Conservation (phyloP, 2,888 invertebrate genomes). For the Gari tellinella region DNA sequence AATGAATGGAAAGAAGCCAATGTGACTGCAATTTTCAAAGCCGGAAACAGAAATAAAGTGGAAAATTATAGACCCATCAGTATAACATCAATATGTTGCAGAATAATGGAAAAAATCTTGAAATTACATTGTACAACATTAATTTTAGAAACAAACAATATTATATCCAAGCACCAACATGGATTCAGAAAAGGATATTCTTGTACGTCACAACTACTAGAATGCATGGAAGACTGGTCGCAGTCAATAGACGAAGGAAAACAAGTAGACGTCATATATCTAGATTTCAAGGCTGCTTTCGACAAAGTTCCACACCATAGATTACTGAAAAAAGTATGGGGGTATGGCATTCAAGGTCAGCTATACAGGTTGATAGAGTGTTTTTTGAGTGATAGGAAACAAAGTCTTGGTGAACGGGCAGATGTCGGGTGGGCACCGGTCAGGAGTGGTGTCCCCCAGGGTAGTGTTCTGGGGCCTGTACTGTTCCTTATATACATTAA, state of each 20-base stretch:
- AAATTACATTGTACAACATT: not conserved
- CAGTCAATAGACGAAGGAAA: not conserved
- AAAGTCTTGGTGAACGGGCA: constrained; percentile 10
- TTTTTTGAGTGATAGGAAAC: constrained; percentile 15
- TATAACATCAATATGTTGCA: constrained; percentile 12
- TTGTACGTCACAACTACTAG: constrained; percentile 9
- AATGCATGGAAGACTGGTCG: constrained; percentile 3
- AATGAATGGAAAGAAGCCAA: constrained; percentile 16
- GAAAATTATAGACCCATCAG: constrained; percentile 22
- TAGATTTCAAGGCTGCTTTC: constrained; percentile 27
- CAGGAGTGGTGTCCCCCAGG: constrained; percentile 14
- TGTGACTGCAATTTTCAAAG: constrained; percentile 17
- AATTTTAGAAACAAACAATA: not conserved
- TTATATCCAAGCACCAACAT: too few species aligned
- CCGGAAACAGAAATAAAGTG: constrained; percentile 12
- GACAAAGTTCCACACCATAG: too few species aligned
- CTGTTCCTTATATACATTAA: constrained; percentile 23
- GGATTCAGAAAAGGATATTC: not conserved
- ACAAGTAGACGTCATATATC: too few species aligned
- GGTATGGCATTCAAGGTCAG: constrained; percentile 13
- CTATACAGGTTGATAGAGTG: constrained; percentile 13
- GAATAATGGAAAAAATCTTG: constrained; percentile 2
- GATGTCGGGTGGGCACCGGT: constrained; percentile 3
- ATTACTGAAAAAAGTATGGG: constrained; percentile 11
- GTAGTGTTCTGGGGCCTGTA: constrained; percentile 20